Conservation (phyloP, 2,113 vertebrate genomes). For the Apodemus sylvaticus region DNA sequence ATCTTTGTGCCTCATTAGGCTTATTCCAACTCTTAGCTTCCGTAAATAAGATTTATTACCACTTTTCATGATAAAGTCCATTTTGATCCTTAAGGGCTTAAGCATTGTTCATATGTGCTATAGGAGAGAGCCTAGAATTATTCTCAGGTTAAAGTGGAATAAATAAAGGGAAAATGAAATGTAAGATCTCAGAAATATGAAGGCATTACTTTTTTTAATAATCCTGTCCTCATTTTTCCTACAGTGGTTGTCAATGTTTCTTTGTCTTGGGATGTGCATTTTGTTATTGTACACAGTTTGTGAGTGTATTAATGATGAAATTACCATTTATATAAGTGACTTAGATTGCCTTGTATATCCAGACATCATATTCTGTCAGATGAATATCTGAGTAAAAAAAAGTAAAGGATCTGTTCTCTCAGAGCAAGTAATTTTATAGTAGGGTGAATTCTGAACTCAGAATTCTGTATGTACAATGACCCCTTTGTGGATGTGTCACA, state of each 20-base stretch:
- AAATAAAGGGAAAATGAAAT: not conserved
- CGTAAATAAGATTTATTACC: not conserved
- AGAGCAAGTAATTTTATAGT: not conserved
- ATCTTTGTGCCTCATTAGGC: conserved; percentile 31
- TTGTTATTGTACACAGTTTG: not conserved
- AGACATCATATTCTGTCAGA: not conserved
- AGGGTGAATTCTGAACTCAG: not conserved
- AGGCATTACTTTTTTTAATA: conserved; percentile 18
- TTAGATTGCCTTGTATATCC: not conserved
- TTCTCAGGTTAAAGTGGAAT: not conserved
- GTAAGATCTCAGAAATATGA: not conserved
- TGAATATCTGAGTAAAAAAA: not conserved
- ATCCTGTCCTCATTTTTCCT: not conserved
- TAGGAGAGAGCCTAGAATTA: not conserved
- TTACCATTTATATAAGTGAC: not conserved
- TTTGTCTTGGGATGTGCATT: not conserved
- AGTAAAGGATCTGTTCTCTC: not conserved
- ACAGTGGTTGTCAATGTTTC: not conserved
- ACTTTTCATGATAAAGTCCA: conserved; percentile 12
- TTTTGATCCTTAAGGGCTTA: not conserved
- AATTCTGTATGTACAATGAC: not conserved
- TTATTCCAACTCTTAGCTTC: conserved; percentile 28
- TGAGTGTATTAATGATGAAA: not conserved
- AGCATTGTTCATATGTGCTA: not conserved
- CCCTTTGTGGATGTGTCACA: not conserved